Evolutionary conservation across 2,888 invertebrate genomes (phyloP), one percentile per base, ranked within the genome.

Genomic region (Pycnomerus fuliginosus): DNA sequence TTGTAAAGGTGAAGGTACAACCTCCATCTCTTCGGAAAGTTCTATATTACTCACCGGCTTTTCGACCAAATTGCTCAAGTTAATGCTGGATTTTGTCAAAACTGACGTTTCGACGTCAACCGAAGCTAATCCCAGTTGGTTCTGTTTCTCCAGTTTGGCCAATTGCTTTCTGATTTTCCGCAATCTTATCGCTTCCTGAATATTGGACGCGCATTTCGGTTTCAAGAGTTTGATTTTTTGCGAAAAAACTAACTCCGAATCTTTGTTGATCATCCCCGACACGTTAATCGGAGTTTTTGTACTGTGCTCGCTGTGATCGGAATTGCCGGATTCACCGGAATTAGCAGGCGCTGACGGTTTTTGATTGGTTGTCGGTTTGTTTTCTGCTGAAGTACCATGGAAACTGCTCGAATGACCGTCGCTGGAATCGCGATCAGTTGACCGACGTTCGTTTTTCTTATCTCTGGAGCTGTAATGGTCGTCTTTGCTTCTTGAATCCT

Each of bases 361-460:
- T n/a, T n/a, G n/a, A n/a, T 34, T 1, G 55, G 52, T 14, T 61
- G 61, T 31, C 62, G 58, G 3, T 42, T 57, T 16, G 52, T 55
- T 32, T 59, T 57, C 35, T 61, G 55, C 2, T 46, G n/a, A n/a
- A n/a, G n/a, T n/a, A n/a, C n/a, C n/a, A n/a, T n/a, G n/a, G n/a
- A n/a, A n/a, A n/a, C 45, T 70, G 22, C 75, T 74, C 13, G 73
- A 71, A 20, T 73, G 72, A 22, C 84, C 88, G 64, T 87, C 89
- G 55, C 87, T 88, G 1, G 89, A 89, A 70, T 90, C 87, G 48
- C 86, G 76, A 56, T 87, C 90, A 0, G 87, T 85, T 0, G 89
- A 89, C 32, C 88, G 76, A 3, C 89, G 77, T 36, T 80, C 79
- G 25, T 77, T 78, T 7, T 76, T 78, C 60, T 85, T 83, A 1